Conservation (phyloP, 2,113 vertebrate species). For the Syrmaticus mikado region DNA sequence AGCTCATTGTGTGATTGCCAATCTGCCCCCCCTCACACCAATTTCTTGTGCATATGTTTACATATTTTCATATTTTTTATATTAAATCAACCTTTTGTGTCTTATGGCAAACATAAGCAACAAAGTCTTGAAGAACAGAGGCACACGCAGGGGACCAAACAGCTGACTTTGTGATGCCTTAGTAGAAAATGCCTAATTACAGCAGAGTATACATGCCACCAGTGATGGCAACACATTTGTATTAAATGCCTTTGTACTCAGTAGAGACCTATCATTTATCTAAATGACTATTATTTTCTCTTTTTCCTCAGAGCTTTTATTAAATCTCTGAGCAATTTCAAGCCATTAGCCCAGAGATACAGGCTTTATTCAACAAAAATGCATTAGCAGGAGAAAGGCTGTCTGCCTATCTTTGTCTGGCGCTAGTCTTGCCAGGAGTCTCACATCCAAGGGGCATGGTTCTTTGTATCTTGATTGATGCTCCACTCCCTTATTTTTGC, state of each 20-base stretch:
- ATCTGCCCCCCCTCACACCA: background rate
- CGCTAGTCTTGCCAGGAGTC: constrained; percentile 22
- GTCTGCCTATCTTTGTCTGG: constrained; percentile 33
- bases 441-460: constrained; percentile 18
- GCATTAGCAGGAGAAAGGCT: constrained; percentile 33
- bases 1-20: constrained; percentile 34
- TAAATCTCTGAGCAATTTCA: constrained; percentile 62
- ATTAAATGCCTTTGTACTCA: constrained; percentile 65
- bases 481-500: background rate
- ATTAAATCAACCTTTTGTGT: constrained; percentile 22
- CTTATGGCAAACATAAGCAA: background rate
- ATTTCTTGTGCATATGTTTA: constrained; percentile 8
- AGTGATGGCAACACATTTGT: constrained; percentile 63
- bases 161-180: constrained; percentile 66
- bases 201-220: constrained; percentile 20
- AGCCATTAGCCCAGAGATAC: constrained; percentile 58
- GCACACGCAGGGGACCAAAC: constrained; percentile 39
- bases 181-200: constrained; percentile 67
- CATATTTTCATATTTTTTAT: constrained; percentile 11
- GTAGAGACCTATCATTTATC: constrained; percentile 64
- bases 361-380: constrained; percentile 38
- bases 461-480: constrained; percentile 32
- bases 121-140: constrained; percentile 1
- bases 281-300: constrained; percentile 72
- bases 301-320: constrained; percentile 65